Evolutionary conservation across 2,113 vertebrate species (phyloP).

Genomic region (Neogobius melanostomus): DNA sequence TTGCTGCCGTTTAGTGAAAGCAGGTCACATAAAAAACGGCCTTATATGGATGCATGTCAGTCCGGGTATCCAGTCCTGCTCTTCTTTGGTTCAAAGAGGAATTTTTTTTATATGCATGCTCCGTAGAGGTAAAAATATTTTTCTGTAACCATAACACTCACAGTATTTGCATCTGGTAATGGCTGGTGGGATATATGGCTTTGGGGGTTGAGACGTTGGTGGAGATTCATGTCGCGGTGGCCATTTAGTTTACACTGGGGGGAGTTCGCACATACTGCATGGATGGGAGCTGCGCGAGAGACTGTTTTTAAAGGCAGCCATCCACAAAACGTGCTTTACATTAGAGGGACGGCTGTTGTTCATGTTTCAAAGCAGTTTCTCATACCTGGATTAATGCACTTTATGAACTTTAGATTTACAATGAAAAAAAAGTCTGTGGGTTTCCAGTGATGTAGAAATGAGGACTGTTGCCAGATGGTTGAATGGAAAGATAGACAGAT

Average conservation of each 20-base stretch:
- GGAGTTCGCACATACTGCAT: neutral
- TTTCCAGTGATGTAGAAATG: too few species aligned
- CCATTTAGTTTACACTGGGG: slow-evolving; percentile 6
- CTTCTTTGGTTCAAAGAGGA: slow-evolving; percentile 47
- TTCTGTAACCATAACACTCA: slow-evolving; percentile 65
- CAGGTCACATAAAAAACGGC: slow-evolving; percentile 31
- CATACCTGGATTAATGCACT: too few species aligned
- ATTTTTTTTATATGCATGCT: slow-evolving; percentile 47
- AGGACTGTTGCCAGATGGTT: too few species aligned
- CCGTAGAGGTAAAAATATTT: slow-evolving; percentile 56
- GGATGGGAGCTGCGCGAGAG: neutral
- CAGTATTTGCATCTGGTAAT: slow-evolving; percentile 45
- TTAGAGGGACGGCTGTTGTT: neutral
- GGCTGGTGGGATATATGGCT: slow-evolving; percentile 47
- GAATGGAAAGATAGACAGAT: too few species aligned
- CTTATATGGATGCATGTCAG: slow-evolving; percentile 58
- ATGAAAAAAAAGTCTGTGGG: too few species aligned
- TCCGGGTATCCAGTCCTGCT: slow-evolving; percentile 31
- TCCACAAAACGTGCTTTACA: neutral
- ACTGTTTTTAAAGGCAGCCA: neutral
- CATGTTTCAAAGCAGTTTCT: too few species aligned
- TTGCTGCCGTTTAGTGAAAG: slow-evolving; percentile 50
- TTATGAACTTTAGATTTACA: neutral
- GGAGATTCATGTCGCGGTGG: slow-evolving; percentile 17
- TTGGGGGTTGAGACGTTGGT: slow-evolving; percentile 33